Evolutionary conservation across 2,888 invertebrate species (phyloP).

Genomic region (Cephus nigrinus): DNA sequence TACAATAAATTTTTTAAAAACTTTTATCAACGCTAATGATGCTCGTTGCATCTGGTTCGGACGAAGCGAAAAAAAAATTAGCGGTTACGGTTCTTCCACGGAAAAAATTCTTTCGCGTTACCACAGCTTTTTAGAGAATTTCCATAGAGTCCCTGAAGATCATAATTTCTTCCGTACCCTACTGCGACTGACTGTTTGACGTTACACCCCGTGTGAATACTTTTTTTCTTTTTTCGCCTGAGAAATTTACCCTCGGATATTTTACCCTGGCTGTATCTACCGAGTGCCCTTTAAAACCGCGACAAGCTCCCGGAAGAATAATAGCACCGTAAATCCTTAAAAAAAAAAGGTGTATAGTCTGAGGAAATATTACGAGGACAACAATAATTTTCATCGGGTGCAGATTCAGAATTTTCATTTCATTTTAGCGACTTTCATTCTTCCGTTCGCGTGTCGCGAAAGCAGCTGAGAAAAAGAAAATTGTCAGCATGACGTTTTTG

Average conservation of each 20-base stretch:
- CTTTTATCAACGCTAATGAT: background rate
- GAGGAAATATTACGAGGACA: conserved; percentile 26
- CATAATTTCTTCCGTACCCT: background rate
- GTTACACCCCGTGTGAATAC: background rate
- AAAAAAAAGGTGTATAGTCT: conserved; percentile 25
- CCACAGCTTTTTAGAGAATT: background rate
- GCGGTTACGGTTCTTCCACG: background rate
- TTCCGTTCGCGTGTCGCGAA: background rate
- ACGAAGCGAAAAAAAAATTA: background rate
- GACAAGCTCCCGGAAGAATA: conserved; percentile 19
- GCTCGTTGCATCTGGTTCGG: background rate
- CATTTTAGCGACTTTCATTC: background rate
- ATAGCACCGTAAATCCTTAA: conserved; percentile 27
- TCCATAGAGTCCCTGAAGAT: background rate
- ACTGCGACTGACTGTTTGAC: background rate
- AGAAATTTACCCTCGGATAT: conserved; percentile 19
- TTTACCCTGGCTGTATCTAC: conserved; percentile 16
- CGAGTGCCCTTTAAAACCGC: conserved; percentile 26
- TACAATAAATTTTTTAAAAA: background rate
- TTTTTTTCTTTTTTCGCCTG: background rate
- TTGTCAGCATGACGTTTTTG: background rate
- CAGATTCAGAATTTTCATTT: background rate
- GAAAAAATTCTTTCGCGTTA: background rate
- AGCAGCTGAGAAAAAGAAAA: background rate
- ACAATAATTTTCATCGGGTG: conserved; percentile 8